Percentiles rank a stretch among this genome's conserved stretches.
These are phyloP conservation scores for Tylochromis polylepis DNA, from an alignment of 2,113 vertebrate genomes.

Conservation along the genomic window DNA sequence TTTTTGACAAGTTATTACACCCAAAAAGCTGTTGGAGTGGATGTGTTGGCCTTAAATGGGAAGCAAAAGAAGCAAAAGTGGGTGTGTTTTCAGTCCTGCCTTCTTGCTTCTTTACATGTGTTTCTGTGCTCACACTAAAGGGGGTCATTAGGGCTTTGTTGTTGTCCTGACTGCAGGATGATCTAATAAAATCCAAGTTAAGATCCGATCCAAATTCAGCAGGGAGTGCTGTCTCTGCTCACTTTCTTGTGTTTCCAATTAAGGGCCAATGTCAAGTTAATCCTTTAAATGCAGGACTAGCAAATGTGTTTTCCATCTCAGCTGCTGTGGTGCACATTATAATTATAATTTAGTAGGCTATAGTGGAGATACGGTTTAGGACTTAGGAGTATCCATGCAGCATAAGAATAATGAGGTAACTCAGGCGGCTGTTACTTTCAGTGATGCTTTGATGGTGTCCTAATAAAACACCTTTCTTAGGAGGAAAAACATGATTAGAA, in stretches of 20 bases:
- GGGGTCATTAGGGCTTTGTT: neutral
- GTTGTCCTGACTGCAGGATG: neutral
- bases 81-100: neutral
- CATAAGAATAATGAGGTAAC: constrained; percentile 36
- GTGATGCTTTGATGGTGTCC: constrained; percentile 33
- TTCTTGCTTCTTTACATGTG: neutral
- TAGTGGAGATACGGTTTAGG: neutral
- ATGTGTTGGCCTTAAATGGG: neutral
- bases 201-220: neutral
- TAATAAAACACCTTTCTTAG: constrained; percentile 27
- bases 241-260: constrained; percentile 15
- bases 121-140: neutral
- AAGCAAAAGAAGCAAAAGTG: neutral
- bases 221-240: neutral
- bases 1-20: neutral
- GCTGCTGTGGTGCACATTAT: neutral
- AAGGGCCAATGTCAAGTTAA: neutral
- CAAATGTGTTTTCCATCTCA: constrained; percentile 28
- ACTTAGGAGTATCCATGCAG: constrained; percentile 18
- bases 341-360: constrained; percentile 33
- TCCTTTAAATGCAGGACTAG: constrained; percentile 11
- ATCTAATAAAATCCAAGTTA: constrained; percentile 8
- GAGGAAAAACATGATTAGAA: constrained; percentile 36
- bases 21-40: neutral
- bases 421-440: constrained; percentile 6